These are phyloP conservation scores for Macropis europaea DNA, from an alignment of 2,888 invertebrate genomes.

Conservation along the genomic window DNA sequence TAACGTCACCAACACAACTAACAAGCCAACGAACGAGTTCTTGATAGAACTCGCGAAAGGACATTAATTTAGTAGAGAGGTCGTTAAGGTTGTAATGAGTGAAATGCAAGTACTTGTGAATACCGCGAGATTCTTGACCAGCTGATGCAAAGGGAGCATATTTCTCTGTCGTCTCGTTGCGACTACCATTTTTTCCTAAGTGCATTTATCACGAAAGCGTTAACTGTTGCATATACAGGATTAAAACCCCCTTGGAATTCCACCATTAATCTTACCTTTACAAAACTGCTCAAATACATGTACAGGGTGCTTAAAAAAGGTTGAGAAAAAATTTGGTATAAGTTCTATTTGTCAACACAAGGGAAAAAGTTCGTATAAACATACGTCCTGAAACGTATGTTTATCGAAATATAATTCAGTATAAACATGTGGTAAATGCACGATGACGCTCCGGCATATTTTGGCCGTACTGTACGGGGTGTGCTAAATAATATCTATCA, in stretches of 20 bases:
- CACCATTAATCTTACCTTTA: not conserved
- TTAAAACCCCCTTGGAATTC: not conserved
- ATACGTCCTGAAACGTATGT: too few species aligned
- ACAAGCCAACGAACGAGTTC: not conserved
- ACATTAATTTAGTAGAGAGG: constrained; percentile 27
- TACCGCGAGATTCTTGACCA: constrained; percentile 21
- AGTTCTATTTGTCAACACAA: too few species aligned
- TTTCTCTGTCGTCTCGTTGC: constrained; percentile 30
- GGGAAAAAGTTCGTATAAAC: too few species aligned
- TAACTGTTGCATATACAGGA: not conserved
- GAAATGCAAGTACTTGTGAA: constrained; percentile 13
- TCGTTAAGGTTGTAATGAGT: constrained; percentile 40
- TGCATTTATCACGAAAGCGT: not conserved
- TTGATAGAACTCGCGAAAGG: constrained; percentile 3
- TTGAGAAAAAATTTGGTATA: too few species aligned
- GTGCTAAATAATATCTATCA: too few species aligned
- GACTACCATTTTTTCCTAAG: not conserved
- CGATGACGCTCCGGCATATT: too few species aligned
- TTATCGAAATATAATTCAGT: too few species aligned
- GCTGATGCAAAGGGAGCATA: constrained; percentile 29
- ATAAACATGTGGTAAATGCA: too few species aligned
- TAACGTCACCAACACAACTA: constrained; percentile 15
- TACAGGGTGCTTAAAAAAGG: too few species aligned
- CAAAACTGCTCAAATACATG: too few species aligned
- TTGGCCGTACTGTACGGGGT: too few species aligned